Conservation (phyloP, 2,888 invertebrate species). For the Megamerina dolium region DNA sequence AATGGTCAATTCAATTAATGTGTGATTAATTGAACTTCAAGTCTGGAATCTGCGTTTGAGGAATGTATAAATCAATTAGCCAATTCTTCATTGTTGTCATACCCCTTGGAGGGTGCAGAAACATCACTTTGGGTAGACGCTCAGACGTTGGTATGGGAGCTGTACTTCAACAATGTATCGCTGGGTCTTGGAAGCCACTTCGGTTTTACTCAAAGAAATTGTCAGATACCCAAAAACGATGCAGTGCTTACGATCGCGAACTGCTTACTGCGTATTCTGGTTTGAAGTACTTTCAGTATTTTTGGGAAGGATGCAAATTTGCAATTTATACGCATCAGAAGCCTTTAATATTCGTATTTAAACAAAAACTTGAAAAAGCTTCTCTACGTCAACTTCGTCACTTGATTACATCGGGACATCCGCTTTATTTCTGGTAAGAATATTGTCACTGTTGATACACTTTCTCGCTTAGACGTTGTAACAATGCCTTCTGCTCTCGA, state of each 20-base stretch:
- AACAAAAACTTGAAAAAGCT: constrained; percentile 9
- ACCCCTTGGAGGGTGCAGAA: too few relatives aligned
- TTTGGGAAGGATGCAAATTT: constrained; percentile 9
- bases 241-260: not conserved
- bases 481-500: too few relatives aligned
- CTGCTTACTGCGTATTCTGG: constrained; percentile 5
- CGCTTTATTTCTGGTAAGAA: constrained; percentile 6
- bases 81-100: too few relatives aligned
- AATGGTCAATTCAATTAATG: constrained; percentile 13
- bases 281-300: too few relatives aligned
- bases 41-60: too few relatives aligned
- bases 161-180: constrained; percentile 4
- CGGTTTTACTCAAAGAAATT: too few relatives aligned
- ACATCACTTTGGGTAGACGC: too few relatives aligned
- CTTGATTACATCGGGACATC: constrained; percentile 11
- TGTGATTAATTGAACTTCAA: too few relatives aligned
- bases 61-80: too few relatives aligned
- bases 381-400: constrained; percentile 11
- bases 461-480: too few relatives aligned
- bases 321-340: constrained; percentile 11
- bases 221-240: not conserved
- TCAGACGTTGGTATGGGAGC: constrained; percentile 3
- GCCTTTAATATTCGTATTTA: too few relatives aligned
- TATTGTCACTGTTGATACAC: constrained; percentile 10
- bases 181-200: not conserved